Percentiles rank a stretch among this genome's conserved stretches.
Conservation (phyloP, 2,113 vertebrate genomes). For the Mus spicilegus region DNA sequence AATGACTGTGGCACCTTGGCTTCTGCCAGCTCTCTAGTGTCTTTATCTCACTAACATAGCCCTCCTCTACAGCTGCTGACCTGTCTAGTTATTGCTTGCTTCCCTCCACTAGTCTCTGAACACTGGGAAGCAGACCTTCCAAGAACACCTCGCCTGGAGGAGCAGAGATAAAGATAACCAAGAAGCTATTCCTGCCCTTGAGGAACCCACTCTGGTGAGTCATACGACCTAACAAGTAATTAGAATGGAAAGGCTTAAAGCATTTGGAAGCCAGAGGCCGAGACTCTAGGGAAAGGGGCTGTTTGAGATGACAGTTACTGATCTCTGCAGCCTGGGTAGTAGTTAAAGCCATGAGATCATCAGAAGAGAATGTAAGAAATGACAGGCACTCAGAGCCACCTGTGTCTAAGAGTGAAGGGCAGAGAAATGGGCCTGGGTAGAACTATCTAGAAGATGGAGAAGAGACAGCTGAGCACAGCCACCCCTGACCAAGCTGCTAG, state of each 20-base stretch:
- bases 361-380: slow-evolving; percentile 44
- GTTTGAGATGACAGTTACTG: not conserved
- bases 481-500: not conserved
- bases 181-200: slow-evolving; percentile 54
- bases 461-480: not conserved
- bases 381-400: not conserved
- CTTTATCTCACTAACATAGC: not conserved
- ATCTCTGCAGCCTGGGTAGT: not conserved
- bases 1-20: not conserved
- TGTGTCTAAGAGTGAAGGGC: not conserved
- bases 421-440: not conserved
- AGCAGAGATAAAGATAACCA: slow-evolving; percentile 61
- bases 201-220: slow-evolving; percentile 62
- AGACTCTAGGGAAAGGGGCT: not conserved
- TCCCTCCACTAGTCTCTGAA: slow-evolving; percentile 23
- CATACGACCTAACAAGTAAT: slow-evolving; percentile 54
- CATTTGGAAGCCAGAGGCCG: not conserved
- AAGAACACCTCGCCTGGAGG: not conserved
- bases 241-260: slow-evolving; percentile 57
- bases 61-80: not conserved
- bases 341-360: slow-evolving; percentile 54
- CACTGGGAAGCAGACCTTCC: not conserved
- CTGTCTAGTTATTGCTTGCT: not conserved
- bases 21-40: not conserved
- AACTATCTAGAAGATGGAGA: not conserved